Percentiles rank a stretch among this genome's conserved stretches.
Conservation (phyloP, 2,797 vertebrate species). For the Tapera naevia region DNA sequence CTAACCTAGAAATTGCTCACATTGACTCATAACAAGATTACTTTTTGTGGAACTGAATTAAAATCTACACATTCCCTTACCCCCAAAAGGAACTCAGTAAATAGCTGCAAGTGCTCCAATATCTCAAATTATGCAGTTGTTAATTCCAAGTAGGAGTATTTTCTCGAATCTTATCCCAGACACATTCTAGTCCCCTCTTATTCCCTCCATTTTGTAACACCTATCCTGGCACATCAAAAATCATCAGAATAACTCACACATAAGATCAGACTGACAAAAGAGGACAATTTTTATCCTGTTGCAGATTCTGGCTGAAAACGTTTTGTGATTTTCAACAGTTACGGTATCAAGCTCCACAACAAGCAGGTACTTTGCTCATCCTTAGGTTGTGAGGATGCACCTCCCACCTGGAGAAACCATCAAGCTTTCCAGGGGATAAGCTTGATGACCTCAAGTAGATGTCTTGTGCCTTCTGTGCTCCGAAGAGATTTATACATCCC, state of each 20-base stretch:
- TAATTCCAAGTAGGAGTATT: background rate
- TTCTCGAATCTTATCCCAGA: background rate
- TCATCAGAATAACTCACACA: background rate
- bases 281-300: background rate
- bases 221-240: background rate
- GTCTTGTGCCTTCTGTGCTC: background rate
- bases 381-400: background rate
- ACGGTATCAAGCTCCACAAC: background rate
- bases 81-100: background rate
- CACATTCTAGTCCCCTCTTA: background rate
- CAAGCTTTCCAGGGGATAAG: background rate
- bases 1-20: conserved; percentile 13
- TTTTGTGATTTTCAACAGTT: background rate
- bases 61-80: background rate
- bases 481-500: background rate
- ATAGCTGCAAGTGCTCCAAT: background rate
- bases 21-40: conserved; percentile 44
- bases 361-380: background rate
- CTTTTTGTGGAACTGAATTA: conserved; percentile 16
- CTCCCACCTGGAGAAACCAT: background rate
- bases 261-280: background rate
- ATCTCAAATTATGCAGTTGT: background rate
- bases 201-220: background rate
- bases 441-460: background rate
- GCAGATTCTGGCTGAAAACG: background rate